Conservation (phyloP, 2,797 vertebrate genomes). For the Percopsis omiscomaycus region DNA sequence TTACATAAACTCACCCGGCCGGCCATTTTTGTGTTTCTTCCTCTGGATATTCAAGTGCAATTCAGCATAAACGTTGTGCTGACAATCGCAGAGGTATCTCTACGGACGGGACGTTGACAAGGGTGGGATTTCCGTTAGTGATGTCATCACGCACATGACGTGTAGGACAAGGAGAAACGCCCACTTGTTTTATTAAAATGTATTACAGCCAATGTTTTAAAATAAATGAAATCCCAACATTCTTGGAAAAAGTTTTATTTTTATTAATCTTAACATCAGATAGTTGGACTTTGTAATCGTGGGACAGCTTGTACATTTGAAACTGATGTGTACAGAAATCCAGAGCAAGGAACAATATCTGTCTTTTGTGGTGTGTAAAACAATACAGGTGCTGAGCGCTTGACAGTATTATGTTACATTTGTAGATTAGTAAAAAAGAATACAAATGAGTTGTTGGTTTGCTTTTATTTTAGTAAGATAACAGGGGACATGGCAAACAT, state of each 20-base stretch:
- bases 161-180: neutral
- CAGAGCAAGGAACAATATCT: constrained; percentile 63
- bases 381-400: no score
- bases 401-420: no score
- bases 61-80: constrained; percentile 24
- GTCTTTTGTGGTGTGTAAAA: no score
- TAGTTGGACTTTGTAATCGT: constrained; percentile 87
- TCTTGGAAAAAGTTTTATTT: constrained; percentile 78
- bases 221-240: constrained; percentile 22
- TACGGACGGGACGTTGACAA: constrained; percentile 10
- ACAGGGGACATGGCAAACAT: no score
- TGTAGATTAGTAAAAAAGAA: no score
- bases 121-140: constrained; percentile 18
- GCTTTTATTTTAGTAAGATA: no score
- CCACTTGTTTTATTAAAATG: neutral
- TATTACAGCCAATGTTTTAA: neutral
- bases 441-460: no score
- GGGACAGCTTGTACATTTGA: constrained; percentile 88
- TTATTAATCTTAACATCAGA: constrained; percentile 93
- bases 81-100: constrained; percentile 23
- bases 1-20: constrained; percentile 63
- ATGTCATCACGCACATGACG: constrained; percentile 38
- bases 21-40: constrained; percentile 51
- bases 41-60: constrained; percentile 24
- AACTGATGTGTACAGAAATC: constrained; percentile 84